phyloP scores from a whole-genome alignment of 2,888 invertebrate species.

The Agrotis segetum region DNA sequence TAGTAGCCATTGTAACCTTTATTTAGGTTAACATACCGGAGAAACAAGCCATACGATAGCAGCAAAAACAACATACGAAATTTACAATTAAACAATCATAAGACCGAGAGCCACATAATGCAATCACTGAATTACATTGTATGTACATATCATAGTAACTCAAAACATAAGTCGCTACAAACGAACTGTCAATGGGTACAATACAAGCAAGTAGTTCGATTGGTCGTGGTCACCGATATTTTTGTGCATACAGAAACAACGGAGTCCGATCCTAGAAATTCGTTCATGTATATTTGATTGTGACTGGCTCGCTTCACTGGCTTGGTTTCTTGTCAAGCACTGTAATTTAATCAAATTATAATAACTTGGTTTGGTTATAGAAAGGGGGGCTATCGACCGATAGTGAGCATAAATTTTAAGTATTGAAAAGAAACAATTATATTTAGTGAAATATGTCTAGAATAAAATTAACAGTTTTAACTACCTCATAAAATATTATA shows the following conservation, averaged over 20 bases:
- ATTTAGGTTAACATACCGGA: no score
- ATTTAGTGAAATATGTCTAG: background rate
- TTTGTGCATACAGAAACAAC: constrained; percentile 20
- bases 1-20: no score
- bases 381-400: background rate
- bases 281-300: constrained; percentile 42
- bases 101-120: no score
- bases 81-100: no score
- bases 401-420: background rate
- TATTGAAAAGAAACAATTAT: background rate
- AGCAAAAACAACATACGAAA: no score
- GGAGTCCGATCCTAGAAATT: constrained; percentile 10
- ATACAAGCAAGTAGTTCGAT: constrained; percentile 17
- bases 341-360: constrained; percentile 18
- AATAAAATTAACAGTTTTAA: background rate
- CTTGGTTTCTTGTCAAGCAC: constrained; percentile 23
- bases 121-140: background rate
- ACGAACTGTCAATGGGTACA: constrained; percentile 17
- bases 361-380: background rate
- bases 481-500: background rate
- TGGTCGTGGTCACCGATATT: constrained; percentile 26
- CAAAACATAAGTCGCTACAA: constrained; percentile 2
- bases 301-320: constrained; percentile 22
- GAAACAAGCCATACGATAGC: no score
- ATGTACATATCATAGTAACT: background rate